Percentiles rank a stretch among this genome's conserved stretches.
These are phyloP conservation scores for Geotrypetes seraphini DNA, from an alignment of 2,797 vertebrate species.

Conservation along the genomic window DNA sequence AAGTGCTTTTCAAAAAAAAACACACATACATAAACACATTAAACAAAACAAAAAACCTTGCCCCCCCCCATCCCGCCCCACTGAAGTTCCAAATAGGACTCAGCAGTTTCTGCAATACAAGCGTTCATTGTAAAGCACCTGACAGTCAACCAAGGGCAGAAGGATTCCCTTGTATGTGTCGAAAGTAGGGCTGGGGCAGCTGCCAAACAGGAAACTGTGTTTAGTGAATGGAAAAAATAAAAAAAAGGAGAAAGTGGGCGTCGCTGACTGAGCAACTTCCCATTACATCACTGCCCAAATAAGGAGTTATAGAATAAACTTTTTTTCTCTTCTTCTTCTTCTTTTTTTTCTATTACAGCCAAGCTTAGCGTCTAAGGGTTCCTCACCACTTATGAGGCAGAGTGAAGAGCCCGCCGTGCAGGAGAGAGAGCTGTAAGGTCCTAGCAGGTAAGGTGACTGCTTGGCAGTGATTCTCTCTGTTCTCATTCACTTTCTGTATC, in stretches of 20 bases:
- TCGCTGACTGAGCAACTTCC: slow-evolving; percentile 59
- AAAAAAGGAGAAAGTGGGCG: slow-evolving; percentile 37
- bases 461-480: neutral
- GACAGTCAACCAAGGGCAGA: neutral
- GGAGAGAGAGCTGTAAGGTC: neutral
- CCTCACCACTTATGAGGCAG: slow-evolving; percentile 11
- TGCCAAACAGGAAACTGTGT: slow-evolving; percentile 49
- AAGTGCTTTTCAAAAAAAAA: no score
- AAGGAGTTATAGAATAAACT: slow-evolving; percentile 62
- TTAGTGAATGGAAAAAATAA: slow-evolving; percentile 42
- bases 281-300: slow-evolving; percentile 75
- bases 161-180: slow-evolving; percentile 11
- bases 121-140: neutral
- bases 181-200: slow-evolving; percentile 19
- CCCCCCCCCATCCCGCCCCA: no score
- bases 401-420: slow-evolving; percentile 12
- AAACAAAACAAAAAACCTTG: no score
- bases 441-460: slow-evolving; percentile 8
- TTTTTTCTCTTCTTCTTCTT: slow-evolving; percentile 25
- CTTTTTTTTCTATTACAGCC: slow-evolving; percentile 31
- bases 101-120: no score
- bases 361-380: slow-evolving; percentile 30
- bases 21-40: no score
- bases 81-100: no score
- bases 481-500: no score